A percentile compares a stretch with the other conserved stretches of the same genome.
These are phyloP conservation scores for Cydia pomonella DNA, from an alignment of 1,140 invertebrate species.

Conservation along the genomic window DNA sequence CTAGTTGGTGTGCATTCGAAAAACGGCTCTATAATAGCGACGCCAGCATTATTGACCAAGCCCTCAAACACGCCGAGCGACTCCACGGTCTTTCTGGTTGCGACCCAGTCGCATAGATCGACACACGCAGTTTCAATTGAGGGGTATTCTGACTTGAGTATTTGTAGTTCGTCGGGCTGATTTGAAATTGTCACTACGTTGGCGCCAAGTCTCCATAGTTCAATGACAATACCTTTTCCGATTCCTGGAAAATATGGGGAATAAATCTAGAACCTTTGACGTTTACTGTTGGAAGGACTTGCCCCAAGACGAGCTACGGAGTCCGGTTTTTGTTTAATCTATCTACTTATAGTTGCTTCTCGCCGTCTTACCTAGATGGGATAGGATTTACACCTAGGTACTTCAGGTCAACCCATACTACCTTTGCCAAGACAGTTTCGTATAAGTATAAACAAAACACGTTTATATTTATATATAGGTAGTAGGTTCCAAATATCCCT, in stretches of 20 bases:
- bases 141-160: slow-evolving; percentile 83
- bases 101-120: slow-evolving; percentile 89
- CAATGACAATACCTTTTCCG: slow-evolving; percentile 84
- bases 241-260: slow-evolving; percentile 82
- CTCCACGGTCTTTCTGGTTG: slow-evolving; percentile 81
- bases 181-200: slow-evolving; percentile 88
- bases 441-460: no score
- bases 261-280: no score
- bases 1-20: slow-evolving; percentile 82
- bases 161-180: slow-evolving; percentile 83
- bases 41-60: slow-evolving; percentile 68
- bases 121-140: slow-evolving; percentile 82
- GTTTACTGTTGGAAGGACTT: no score
- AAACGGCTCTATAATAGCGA: slow-evolving; percentile 61
- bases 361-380: no score
- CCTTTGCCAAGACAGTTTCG: no score
- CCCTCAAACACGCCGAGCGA: slow-evolving; percentile 62
- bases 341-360: no score
- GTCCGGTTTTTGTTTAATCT: no score
- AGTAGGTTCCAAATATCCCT: no score
- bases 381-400: no score
- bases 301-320: no score
- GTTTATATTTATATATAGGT: no score
- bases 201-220: slow-evolving; percentile 84
- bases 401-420: no score